Evolutionary conservation across 2,113 vertebrate genomes (phyloP), one percentile per base, ranked within the genome.

Genomic region (Sarotherodon lohbergeri): DNA sequence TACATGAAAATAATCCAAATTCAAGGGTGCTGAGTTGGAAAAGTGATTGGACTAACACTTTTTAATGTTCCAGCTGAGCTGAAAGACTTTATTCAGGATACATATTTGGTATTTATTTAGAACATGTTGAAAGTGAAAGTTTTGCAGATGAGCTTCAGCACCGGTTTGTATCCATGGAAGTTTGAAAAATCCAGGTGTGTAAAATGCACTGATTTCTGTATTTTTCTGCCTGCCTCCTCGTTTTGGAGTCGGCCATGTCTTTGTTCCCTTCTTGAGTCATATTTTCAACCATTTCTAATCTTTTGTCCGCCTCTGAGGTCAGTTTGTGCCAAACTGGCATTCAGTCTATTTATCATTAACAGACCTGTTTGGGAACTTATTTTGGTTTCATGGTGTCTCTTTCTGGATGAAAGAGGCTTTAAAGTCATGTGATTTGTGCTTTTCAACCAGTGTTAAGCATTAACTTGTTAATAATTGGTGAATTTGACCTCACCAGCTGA

Each of bases 321-420:
- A 6, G 66, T 73, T 73, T 73, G 8, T 46, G 8, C 0, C 59
- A 63, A 61, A 61, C 41, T 71, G 66, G 22, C 22, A 46, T 48
- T 29, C 14, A 29, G 41, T 29, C 24, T 2, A 29, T 29, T 76
- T 50, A 2, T 76, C 24, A 76, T 48, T 27, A 76, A 29, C 24
- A 11, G 24, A 48, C 2, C 43, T 50, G 43, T 78, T 50, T 32
- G 1, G 6, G 9, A 0, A 0, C 1, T 19, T 19, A 1, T 50
- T 76, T 76, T 76, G 41, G 4, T 76, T 76, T 76, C 16, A 29
- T 19, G 48, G 22, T 48, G 14, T 76, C 71, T 48, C 41, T 29
- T 76, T 76, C 24, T 76, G 43, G 41, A 50, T 19, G 24, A 76
- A 50, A 76, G 24, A 48, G 0, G 24, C 14, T 76, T 76, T 76